Base-by-base conservation (phyloP, 2,888 invertebrate species). In the Macrostomum cliftonense region DNA sequence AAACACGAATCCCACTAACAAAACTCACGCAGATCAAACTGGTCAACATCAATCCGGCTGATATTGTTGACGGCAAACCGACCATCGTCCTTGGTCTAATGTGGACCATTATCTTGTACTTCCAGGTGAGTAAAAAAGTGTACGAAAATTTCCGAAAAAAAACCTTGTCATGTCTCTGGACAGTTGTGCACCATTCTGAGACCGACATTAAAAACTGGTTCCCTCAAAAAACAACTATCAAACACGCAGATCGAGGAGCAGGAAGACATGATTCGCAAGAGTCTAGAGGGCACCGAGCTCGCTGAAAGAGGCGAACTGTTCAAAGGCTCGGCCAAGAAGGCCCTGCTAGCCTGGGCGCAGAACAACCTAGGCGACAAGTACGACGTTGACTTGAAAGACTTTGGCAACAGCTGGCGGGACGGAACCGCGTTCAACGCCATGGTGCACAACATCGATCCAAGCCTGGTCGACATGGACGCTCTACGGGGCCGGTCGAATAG, bases 101-200 rank as follows among this genome's bases (percentile, higher is more conserved):
- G 63, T 93, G 93, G 93, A 93, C 89, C 64, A 89, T 93, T 70
- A 93, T 93, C 70, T 77, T 93, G 53, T 89, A 91, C 75, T 93
- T 93, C 82, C 91, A 93, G 82, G 93, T 91, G 77, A 47, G 58
- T 45, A 17, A 46, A 14, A 14, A n/a, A n/a, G n/a, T n/a, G n/a
- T n/a, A n/a, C n/a, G n/a, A n/a, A n/a, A n/a, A n/a, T n/a, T n/a
- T n/a, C n/a, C n/a, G n/a, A n/a, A n/a, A n/a, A n/a, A n/a, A n/a
- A n/a, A n/a, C n/a, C n/a, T n/a, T n/a, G n/a, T n/a, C n/a, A n/a
- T n/a, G n/a, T n/a, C n/a, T n/a, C n/a, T n/a, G n/a, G n/a, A n/a
- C n/a, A n/a, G n/a, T n/a, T n/a, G n/a, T n/a, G n/a, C n/a, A n/a
- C n/a, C n/a, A n/a, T n/a, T n/a, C n/a, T n/a, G n/a, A n/a, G n/a